phyloP scores from a whole-genome alignment of 2,113 vertebrate genomes.

The Empidonax traillii region DNA sequence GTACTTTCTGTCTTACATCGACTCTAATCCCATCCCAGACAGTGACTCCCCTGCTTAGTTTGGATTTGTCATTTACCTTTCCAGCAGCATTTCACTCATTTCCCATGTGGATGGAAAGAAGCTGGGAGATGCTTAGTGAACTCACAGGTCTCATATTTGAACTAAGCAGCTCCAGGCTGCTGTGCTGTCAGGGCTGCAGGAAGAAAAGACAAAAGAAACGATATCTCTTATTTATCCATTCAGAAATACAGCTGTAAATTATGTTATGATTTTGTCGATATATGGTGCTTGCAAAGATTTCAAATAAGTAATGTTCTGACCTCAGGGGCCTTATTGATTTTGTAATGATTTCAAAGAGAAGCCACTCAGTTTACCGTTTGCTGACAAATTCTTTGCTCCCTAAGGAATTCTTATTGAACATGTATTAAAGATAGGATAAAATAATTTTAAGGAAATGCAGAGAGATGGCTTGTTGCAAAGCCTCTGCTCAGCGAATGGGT shows the following conservation, averaged over 20 bases:
- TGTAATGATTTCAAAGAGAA: constrained; percentile 68
- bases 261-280: constrained; percentile 46
- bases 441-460: constrained; percentile 40
- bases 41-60: background rate
- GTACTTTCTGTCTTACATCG: background rate
- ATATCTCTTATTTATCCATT: background rate
- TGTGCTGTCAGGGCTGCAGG: background rate
- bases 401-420: constrained; percentile 39
- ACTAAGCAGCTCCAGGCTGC: background rate
- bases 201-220: background rate
- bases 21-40: background rate
- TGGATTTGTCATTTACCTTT: background rate
- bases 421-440: constrained; percentile 45
- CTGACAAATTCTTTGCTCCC: constrained; percentile 60
- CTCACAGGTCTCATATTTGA: background rate
- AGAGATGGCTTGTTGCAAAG: constrained; percentile 15
- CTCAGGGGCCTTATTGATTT: constrained; percentile 65
- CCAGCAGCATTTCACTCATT: background rate
- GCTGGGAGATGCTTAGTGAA: background rate
- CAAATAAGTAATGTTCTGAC: constrained; percentile 60
- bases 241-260: background rate
- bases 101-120: background rate
- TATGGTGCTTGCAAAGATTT: constrained; percentile 28
- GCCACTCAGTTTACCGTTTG: constrained; percentile 49
- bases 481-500: constrained; percentile 30